Base-by-base conservation (phyloP, 2,113 vertebrate genomes). In the Nothobranchius kuhntae region DNA sequence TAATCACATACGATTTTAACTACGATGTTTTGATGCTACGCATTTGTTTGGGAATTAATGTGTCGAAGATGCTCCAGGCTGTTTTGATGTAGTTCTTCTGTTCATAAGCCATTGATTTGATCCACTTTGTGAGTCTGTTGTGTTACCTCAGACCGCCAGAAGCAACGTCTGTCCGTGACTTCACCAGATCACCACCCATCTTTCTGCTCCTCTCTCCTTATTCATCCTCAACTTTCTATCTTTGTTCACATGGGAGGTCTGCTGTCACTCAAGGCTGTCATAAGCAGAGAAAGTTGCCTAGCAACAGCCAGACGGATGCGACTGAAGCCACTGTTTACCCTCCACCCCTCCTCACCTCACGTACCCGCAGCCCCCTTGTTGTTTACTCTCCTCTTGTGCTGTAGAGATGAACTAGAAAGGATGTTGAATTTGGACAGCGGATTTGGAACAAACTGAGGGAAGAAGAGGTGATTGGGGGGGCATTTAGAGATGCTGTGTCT, bases 181-280 rank as follows among this genome's bases (percentile, higher is more conserved):
- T 71, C 68, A 57, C 44, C 55, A 21, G 7, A 58, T 70, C 61
- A 63, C 53, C 11, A 5, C 75, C 67, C 54, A 50, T 72, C 48
- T 63, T 47, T 46, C 64, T 67, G 59, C 77, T 50, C 57, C 55
- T 52, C 71, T 58, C 55, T 55, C 46, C 68, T 58, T 54, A 65
- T 44, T 59, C 59, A 79, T 71, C 65, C 52, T 76, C 67, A 73
- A 72, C 76, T 74, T 78, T 81, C 68, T 38, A 44, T 73, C 73
- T 87, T 86, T 89, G 86, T 86, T 81, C 61, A 35, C 52, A 74
- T 67, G 73, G 76, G 70, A 78, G 84, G 70, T 80, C 73, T 84
- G 69, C 83, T 83, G 84, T 89, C 91, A 90, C 71, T 90, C 86
- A 89, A 24, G 59, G 65, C 73, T 82, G 84, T 81, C 80, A 77